Evolutionary conservation across 1,140 invertebrate genomes (phyloP).

Genomic region (Leptopilina clavipes): DNA sequence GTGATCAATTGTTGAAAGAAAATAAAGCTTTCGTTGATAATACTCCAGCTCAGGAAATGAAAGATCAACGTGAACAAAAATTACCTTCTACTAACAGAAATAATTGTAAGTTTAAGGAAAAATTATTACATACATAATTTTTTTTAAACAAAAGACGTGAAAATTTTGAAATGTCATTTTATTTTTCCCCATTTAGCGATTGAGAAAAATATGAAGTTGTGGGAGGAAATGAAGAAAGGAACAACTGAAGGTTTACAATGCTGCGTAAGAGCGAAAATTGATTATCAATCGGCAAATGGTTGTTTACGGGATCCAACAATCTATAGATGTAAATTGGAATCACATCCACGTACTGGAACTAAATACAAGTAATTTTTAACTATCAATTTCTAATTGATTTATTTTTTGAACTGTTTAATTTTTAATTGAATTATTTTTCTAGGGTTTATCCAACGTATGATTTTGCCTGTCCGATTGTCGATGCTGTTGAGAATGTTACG

Average conservation of each 20-base stretch:
- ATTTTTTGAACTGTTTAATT: too few species aligned
- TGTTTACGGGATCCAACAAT: slow-evolving; percentile 99
- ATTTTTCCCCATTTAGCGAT: slow-evolving; percentile 78
- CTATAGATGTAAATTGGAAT: slow-evolving; percentile 97
- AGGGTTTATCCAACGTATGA: slow-evolving; percentile 99
- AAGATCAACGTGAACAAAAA: slow-evolving; percentile 93
- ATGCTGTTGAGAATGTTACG: slow-evolving; percentile 97
- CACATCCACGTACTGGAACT: slow-evolving; percentile 92
- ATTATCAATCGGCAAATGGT: slow-evolving; percentile 97
- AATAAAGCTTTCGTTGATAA: slow-evolving; percentile 97
- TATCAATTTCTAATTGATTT: neutral
- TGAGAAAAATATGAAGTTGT: slow-evolving; percentile 91
- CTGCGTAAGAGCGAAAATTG: slow-evolving; percentile 97
- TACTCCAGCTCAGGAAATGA: slow-evolving; percentile 96
- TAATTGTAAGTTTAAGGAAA: slow-evolving; percentile 79
- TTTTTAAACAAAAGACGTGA: slow-evolving; percentile 4
- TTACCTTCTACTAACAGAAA: slow-evolving; percentile 90
- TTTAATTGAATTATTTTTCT: slow-evolving; percentile 58
- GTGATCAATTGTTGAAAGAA: slow-evolving; percentile 91
- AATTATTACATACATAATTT: slow-evolving; percentile 37
- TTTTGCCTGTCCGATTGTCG: slow-evolving; percentile 99
- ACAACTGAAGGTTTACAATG: slow-evolving; percentile 86
- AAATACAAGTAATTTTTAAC: slow-evolving; percentile 91
- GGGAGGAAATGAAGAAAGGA: slow-evolving; percentile 97
- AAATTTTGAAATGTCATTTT: neutral